Evolutionary conservation across 2,888 invertebrate genomes (phyloP).

Genomic region (Magallana nippona): DNA sequence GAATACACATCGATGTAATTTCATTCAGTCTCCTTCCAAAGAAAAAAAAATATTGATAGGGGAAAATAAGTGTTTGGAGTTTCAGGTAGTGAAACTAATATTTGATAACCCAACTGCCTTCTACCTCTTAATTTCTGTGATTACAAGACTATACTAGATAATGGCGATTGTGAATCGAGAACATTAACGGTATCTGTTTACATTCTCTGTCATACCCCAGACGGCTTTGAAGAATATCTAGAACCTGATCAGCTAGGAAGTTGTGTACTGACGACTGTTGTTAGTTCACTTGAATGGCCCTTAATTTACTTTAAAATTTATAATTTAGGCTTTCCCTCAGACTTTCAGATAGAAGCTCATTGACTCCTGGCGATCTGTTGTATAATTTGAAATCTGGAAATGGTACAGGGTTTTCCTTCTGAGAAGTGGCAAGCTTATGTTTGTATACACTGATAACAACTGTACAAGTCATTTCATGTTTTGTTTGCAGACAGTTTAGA

Average conservation of each 20-base stretch:
- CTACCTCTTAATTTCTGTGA: slow-evolving; percentile 32
- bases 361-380: not conserved
- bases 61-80: too few relatives aligned
- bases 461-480: slow-evolving; percentile 11
- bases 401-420: slow-evolving; percentile 16
- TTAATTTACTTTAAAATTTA: not conserved
- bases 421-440: not conserved
- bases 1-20: slow-evolving; percentile 9
- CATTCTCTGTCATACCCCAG: slow-evolving; percentile 15
- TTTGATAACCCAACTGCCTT: slow-evolving; percentile 30
- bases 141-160: slow-evolving; percentile 33
- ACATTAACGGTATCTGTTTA: slow-evolving; percentile 23
- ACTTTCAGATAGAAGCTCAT: not conserved
- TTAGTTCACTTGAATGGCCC: not conserved
- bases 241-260: not conserved
- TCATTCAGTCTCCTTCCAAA: too few relatives aligned
- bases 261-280: slow-evolving; percentile 21
- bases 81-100: slow-evolving; percentile 24
- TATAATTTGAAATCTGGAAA: slow-evolving; percentile 6
- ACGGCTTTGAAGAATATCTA: slow-evolving; percentile 23
- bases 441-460: slow-evolving; percentile 31
- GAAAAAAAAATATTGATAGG: too few relatives aligned
- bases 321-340: not conserved
- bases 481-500: slow-evolving; percentile 26
- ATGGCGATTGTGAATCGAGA: slow-evolving; percentile 5